These are phyloP conservation scores for Coryphaenoides rupestris DNA, from an alignment of 2,113 vertebrate species.

Conservation along the genomic window DNA sequence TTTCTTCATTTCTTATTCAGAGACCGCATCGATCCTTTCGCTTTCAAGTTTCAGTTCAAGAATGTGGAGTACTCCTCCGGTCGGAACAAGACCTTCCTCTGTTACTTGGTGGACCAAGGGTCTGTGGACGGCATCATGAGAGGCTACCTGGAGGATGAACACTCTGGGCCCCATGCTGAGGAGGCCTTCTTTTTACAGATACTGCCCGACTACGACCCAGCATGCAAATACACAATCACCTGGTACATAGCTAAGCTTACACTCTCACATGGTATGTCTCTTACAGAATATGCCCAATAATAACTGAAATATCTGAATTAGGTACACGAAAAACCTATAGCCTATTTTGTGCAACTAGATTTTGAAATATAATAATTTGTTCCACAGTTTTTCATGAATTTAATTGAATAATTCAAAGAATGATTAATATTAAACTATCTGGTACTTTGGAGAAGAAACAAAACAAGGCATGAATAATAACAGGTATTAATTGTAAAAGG, in stretches of 20 bases:
- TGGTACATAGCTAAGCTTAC: constrained; percentile 67
- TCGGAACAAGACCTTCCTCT: constrained; percentile 94
- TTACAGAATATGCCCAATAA: no score
- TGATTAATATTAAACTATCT: no score
- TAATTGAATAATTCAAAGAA: no score
- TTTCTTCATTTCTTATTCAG: constrained; percentile 52
- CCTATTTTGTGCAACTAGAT: no score
- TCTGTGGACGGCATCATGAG: constrained; percentile 62
- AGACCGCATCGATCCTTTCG: constrained; percentile 84
- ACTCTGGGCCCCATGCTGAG: constrained; percentile 78
- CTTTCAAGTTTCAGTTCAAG: constrained; percentile 94
- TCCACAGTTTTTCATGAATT: no score
- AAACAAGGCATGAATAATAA: no score
- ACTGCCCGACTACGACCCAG: constrained; percentile 70
- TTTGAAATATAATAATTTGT: no score
- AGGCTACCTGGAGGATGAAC: constrained; percentile 92
- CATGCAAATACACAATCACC: constrained; percentile 75
- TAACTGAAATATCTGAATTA: no score
- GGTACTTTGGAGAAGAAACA: no score
- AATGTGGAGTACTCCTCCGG: constrained; percentile 96
- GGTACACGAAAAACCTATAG: no score
- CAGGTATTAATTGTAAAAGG: not conserved
- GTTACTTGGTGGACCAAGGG: constrained; percentile 82
- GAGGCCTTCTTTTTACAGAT: constrained; percentile 85
- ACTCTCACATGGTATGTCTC: not conserved